Conservation (phyloP, 2,888 invertebrate species). For the Oscheius onirici region DNA sequence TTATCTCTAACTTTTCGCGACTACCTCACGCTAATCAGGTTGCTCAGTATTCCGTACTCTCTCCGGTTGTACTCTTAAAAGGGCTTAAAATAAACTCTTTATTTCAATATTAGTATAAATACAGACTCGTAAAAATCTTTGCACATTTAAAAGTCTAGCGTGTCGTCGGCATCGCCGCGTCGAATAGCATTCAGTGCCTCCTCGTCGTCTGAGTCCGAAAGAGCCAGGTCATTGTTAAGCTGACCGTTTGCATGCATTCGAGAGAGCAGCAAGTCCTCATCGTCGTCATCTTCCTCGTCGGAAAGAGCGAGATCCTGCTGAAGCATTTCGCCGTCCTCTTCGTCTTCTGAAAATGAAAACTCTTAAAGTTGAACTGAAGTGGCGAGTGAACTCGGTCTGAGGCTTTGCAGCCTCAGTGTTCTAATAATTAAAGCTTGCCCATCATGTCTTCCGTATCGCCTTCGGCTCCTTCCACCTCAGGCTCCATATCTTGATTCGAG, state of each 20-base stretch:
- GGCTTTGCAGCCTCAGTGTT: too few relatives aligned
- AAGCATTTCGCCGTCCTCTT: conserved; percentile 38
- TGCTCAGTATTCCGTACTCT: conserved; percentile 16
- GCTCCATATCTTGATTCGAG: neutral
- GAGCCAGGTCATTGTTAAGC: conserved; percentile 65
- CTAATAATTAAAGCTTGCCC: neutral
- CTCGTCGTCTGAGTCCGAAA: conserved; percentile 68
- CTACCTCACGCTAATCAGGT: conserved; percentile 6
- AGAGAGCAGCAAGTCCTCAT: conserved; percentile 41
- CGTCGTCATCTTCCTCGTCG: conserved; percentile 43
- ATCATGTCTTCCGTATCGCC: conserved; percentile 19
- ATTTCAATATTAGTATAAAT: neutral
- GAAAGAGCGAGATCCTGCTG: conserved; percentile 50
- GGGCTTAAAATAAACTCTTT: neutral
- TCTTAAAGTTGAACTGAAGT: too few relatives aligned
- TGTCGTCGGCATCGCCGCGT: conserved; percentile 15
- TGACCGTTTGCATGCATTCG: conserved; percentile 58
- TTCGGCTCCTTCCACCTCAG: conserved; percentile 17
- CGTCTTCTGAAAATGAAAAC: conserved; percentile 30
- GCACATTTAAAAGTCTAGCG: neutral
- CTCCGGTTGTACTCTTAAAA: neutral
- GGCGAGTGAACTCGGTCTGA: too few relatives aligned
- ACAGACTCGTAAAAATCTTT: neutral
- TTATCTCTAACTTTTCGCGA: conserved; percentile 13
- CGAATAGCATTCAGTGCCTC: conserved; percentile 44